Base-by-base conservation (phyloP, 2,888 invertebrate species). In the Pyrochroa serraticornis region DNA sequence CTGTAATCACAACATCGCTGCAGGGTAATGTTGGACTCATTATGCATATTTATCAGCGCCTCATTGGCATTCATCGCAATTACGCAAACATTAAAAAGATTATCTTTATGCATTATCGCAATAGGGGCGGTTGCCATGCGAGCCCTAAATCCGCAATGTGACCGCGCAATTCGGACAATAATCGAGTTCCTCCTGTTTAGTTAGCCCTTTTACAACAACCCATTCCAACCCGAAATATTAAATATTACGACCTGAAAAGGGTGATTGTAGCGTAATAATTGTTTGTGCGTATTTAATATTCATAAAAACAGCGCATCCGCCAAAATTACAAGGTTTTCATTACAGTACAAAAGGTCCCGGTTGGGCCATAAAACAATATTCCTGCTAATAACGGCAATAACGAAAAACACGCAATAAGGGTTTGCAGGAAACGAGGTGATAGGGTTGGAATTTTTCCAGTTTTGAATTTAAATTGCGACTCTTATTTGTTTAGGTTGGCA, bases 331-430 rank as follows among this genome's bases (percentile, higher is more conserved):
- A 46, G 46, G 37, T 31, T 42, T 35, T 46, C 44, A 67, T 67
- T 66, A 62, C 44, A 62, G 60, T 59, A 59, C 44, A 61, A 62
- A 64, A 67, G 57, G 55, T 37, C 61, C 56, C 58, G 38, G 45
- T 51, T 56, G 63, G 58, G 57, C 63, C 55, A 60, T 66, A 62
- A 68, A 68, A 68, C 66, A 66, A 68, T 68, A 66, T 65, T 8
- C 48, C n/a, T 46, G 46, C 41, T 42, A 48, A 48, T 48, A 55
- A 51, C 35, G 10, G 30, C 30, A 43, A 51, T 41, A 43, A 43
- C 14, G 34, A 36, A 36, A 35, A 42, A 13, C 42, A 46, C 14
- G 30, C 42, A 22, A 22, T 22, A 22, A 22, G 22, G 22, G 22
- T 22, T 22, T 22, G 42, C 50, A 50, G 10, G 36, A 8, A 14